Evolutionary conservation across 2,113 vertebrate genomes (phyloP), one percentile per base, ranked within the genome.

Genomic region (Solea senegalensis): DNA sequence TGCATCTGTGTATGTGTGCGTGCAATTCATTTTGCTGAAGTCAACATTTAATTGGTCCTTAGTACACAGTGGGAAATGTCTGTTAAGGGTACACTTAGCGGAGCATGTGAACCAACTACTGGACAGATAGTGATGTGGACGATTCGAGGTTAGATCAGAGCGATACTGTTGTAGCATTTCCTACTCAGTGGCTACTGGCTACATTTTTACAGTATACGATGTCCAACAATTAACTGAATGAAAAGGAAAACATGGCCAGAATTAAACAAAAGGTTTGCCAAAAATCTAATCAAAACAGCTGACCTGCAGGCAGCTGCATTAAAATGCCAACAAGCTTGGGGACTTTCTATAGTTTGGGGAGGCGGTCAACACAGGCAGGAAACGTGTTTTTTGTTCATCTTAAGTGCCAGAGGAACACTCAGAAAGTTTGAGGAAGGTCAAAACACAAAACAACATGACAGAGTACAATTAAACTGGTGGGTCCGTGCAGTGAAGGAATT

Each of bases 341-440:
- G 57, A 28, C 15, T 79, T 82, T 74, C 69, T 83, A 54, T 46
- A 50, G 48, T 56, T 74, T 69, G 28, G 66, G 72, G 65, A 15
- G 68, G 69, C 72, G 66, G 63, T 58, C 77, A 45, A 71, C 40
- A 40, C 57, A 65, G 40, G 62, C 83, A 87, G 88, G 86, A 87
- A 82, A 81, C 71, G 49, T 27, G 59, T 53, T 72, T 76, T 58
- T 89, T 84, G 67, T 85, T 88, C 55, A 83, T 83, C 46, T 65
- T 26, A 82, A 78, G 69, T 80, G 74, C 81, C 63, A 82, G 58
- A 78, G 81, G 71, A 88, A 82, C 74, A 74, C 34, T 65, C 56
- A 50, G 34, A 69, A 60, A 54, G 51, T 68, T 82, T 72, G 65
- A 64, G 65, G 71, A 82, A 85, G 78, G 77, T 80, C 75, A 74